Conservation (phyloP, 2,113 vertebrate genomes). For the Astur gentilis region DNA sequence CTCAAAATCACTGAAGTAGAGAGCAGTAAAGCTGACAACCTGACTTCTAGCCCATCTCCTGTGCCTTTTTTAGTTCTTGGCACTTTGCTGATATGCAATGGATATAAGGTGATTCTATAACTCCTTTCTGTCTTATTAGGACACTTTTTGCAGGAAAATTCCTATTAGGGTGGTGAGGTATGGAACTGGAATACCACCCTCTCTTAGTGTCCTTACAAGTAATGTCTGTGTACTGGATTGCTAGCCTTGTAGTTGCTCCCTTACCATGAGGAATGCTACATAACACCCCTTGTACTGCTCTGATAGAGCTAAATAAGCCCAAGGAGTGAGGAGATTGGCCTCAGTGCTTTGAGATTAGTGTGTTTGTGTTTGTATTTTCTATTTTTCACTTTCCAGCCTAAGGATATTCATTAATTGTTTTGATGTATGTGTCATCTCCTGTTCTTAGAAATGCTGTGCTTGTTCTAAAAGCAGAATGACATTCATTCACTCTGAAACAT, state of each 20-base stretch:
- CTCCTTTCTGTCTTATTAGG: not conserved
- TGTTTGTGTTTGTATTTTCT: not conserved
- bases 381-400: not conserved
- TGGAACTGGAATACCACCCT: not conserved
- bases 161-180: not conserved
- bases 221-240: not conserved
- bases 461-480: not conserved
- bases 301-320: not conserved
- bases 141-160: not conserved
- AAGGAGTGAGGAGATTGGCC: fast-evolving
- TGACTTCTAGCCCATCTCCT: not conserved
- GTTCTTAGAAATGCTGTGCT: not conserved
- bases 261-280: not conserved
- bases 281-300: not conserved
- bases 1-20: not conserved
- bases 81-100: not conserved
- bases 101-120: not conserved
- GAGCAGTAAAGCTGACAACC: not conserved
- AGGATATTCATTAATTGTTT: not conserved
- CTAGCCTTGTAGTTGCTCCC: not conserved
- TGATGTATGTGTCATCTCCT: not conserved
- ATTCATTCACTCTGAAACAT: not conserved
- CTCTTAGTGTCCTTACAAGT: not conserved
- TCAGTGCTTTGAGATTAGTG: not conserved
- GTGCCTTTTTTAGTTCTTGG: not conserved